Base-by-base conservation (phyloP, 2,113 vertebrate species). In the Campylorhamphus procurvoides region DNA sequence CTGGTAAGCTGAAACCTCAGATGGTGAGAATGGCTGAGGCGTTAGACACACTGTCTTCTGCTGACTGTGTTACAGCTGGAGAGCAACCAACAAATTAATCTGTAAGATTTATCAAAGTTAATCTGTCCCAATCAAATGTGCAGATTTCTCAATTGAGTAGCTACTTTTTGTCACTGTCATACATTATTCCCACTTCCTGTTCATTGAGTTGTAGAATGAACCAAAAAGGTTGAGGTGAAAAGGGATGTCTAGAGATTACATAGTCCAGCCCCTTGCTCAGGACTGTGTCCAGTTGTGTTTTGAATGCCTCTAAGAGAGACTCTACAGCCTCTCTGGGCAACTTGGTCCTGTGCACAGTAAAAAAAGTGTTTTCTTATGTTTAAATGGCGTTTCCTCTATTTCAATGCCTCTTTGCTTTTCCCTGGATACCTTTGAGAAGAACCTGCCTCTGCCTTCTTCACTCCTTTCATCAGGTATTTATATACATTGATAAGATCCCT, bases 401-500 rank as follows among this genome's bases (percentile, higher is more conserved):
- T 88, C 75, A 63, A 62, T 79, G 28, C 50, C 33, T 90, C 37
- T 74, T 81, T 95, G 74, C 37, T 42, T 92, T 73, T 88, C 74
- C 24, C 52, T 88, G 79, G 66, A 64, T 87, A 29, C 37, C 6
- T 3, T 0, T 84, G 85, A 84, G 85, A 89, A 87, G 63, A 77
- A 20, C 49, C 88, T 69, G 39, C 25, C 37, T 84, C 55, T 7
- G 1, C 50, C 58, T 29, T 52, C 68, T 77, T 87, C 37, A 29
- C 10, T 84, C 11, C 18, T 95, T 7, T 75, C 22, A 40, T 83
- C 84, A 94, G 91, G 63, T 91, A 91, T 84, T 89, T 96, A 35
- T 37, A 50, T 47, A 22, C 14, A 20, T 25, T 66, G 40, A 44
- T 47, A 66, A 84, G 31, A 62, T 71, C 50, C 12, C n/a, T n/a